A percentile compares a stretch with the other conserved stretches of the same genome.
Conservation (phyloP, 92 coral and sea anemone genomes). For the Porites lobata region DNA sequence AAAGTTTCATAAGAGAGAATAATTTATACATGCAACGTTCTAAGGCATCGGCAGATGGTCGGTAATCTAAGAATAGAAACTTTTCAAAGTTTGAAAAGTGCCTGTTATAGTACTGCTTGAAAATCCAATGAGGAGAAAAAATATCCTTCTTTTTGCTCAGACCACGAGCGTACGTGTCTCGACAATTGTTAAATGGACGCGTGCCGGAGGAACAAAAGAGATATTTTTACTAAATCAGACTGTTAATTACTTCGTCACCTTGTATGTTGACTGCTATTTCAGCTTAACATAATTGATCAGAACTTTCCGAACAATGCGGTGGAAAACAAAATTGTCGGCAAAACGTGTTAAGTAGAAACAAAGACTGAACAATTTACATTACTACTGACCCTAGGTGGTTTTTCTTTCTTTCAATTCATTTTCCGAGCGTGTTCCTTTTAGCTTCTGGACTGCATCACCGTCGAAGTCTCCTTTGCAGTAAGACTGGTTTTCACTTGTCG, state of each 20-base stretch:
- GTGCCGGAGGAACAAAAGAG: neutral
- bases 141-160: no score
- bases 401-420: no score
- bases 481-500: no score
- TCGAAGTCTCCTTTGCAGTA: no score
- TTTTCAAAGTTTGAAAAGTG: no score
- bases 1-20: neutral
- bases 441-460: no score
- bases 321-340: neutral
- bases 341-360: neutral
- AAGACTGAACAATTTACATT: neutral
- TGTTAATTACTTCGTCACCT: neutral
- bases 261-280: neutral
- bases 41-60: no score
- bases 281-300: conserved; percentile 1
- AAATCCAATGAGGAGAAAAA: no score
- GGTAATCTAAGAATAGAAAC: no score
- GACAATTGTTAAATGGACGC: neutral
- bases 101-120: no score
- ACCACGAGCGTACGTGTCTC: no score
- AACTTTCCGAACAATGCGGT: neutral
- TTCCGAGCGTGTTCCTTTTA: neutral
- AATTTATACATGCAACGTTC: neutral
- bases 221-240: neutral
- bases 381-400: no score